Evolutionary conservation across 2,888 invertebrate species (phyloP).

Genomic region (Boloria selene): DNA sequence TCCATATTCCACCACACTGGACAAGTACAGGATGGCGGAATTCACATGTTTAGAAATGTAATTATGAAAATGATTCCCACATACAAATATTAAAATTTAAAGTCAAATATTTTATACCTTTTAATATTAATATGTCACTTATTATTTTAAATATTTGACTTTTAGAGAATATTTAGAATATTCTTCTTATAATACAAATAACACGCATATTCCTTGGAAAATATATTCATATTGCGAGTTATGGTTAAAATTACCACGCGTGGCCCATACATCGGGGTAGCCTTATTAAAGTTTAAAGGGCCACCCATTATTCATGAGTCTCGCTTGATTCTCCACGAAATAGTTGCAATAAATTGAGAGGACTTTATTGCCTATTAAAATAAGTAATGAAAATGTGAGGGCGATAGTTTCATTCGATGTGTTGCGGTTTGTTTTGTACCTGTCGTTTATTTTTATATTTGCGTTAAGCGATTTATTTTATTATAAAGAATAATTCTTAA

Average conservation of each 20-base stretch:
- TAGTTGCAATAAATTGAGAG: conserved; percentile 71
- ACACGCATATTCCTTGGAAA: conserved; percentile 21
- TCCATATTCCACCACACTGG: too few relatives aligned
- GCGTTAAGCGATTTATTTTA: background rate
- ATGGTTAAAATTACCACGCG: conserved; percentile 54
- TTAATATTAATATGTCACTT: too few relatives aligned
- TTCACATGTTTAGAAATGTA: too few relatives aligned
- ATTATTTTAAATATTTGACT: background rate
- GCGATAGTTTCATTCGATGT: conserved; percentile 39
- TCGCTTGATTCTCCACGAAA: conserved; percentile 72
- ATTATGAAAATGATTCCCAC: too few relatives aligned
- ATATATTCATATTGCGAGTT: conserved; percentile 32
- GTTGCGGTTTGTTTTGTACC: conserved; percentile 27
- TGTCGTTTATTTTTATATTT: conserved; percentile 12
- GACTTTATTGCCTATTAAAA: conserved; percentile 79
- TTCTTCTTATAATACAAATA: conserved; percentile 16
- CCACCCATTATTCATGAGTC: conserved; percentile 71
- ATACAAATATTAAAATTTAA: too few relatives aligned
- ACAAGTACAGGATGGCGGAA: too few relatives aligned
- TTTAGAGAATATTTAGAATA: background rate
- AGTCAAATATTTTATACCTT: too few relatives aligned
- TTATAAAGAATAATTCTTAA: background rate
- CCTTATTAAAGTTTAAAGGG: conserved; percentile 77
- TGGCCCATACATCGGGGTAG: conserved; percentile 56
- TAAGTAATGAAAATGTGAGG: conserved; percentile 73